A percentile compares a stretch with the other conserved stretches of the same genome.
phyloP scores from a whole-genome alignment of 2,113 vertebrate species.

The Orthonyx spaldingii region DNA sequence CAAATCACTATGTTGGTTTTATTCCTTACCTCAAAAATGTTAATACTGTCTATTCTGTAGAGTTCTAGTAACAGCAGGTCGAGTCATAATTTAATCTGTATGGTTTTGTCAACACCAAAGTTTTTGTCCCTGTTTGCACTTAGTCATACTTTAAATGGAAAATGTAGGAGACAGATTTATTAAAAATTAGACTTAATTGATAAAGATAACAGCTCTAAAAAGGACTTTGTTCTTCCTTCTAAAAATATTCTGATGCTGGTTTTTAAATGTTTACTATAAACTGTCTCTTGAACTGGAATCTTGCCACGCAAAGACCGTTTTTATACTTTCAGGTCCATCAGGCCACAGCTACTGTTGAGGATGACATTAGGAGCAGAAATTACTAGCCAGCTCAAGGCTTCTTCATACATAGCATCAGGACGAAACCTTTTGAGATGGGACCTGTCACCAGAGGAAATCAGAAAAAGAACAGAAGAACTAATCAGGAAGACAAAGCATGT shows the following conservation, averaged over 20 bases:
- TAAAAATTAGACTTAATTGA: not conserved
- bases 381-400: conserved; percentile 49
- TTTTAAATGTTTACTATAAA: not conserved
- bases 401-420: conserved; percentile 52
- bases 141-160: not conserved
- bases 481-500: conserved; percentile 80
- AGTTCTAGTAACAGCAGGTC: not conserved
- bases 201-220: not conserved
- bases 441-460: conserved; percentile 84
- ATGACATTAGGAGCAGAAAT: conserved; percentile 82
- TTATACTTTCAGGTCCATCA: conserved; percentile 62
- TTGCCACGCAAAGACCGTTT: not conserved
- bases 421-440: conserved; percentile 83
- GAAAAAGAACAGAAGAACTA: conserved; percentile 75
- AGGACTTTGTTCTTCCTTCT: not conserved
- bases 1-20: not conserved
- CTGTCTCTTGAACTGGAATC: not conserved
- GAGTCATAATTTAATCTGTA: not conserved
- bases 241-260: not conserved
- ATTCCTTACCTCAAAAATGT: not conserved
- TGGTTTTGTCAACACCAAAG: not conserved
- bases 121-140: not conserved
- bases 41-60: not conserved
- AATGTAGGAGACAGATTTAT: not conserved
- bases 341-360: conserved; percentile 55